Percentiles rank a stretch among this genome's conserved stretches.
phyloP scores from a whole-genome alignment of 2,113 vertebrate species.

The Oceanodroma tethys region DNA sequence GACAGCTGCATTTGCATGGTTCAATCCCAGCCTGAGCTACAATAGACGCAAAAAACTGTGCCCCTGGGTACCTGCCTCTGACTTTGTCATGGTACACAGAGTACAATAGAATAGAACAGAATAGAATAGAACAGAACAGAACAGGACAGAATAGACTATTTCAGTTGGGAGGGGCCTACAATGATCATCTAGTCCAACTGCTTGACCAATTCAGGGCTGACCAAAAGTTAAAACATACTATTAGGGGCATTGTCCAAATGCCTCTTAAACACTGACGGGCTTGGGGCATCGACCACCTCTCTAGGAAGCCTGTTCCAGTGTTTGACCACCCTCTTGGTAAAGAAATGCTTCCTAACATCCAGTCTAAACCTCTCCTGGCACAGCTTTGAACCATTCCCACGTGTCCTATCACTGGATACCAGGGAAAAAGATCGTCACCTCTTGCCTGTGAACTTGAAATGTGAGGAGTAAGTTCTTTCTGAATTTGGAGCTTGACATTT shows the following conservation, averaged over 20 bases:
- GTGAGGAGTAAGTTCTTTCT: neutral
- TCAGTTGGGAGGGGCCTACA: neutral
- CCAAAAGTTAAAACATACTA: neutral
- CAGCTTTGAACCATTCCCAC: neutral
- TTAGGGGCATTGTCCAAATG: neutral
- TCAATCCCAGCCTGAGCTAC: neutral
- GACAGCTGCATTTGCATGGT: neutral
- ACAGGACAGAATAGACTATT: neutral
- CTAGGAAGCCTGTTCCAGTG: neutral
- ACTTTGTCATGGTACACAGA: neutral
- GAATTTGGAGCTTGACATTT: neutral
- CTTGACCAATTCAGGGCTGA: neutral
- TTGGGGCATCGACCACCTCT: neutral
- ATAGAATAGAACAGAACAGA: neutral
- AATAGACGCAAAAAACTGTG: neutral
- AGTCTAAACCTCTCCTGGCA: neutral
- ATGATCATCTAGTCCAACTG: neutral
- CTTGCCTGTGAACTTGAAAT: neutral
- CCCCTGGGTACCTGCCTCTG: neutral
- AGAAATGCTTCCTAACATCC: neutral
- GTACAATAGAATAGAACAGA: neutral
- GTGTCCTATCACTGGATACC: fast-evolving
- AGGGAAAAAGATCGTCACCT: neutral
- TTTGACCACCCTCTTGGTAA: neutral
- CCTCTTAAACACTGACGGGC: neutral